A percentile compares a stretch with the other conserved stretches of the same genome.
These are phyloP conservation scores for Danio aesculapii DNA, from an alignment of 2,797 vertebrate species.

Conservation along the genomic window DNA sequence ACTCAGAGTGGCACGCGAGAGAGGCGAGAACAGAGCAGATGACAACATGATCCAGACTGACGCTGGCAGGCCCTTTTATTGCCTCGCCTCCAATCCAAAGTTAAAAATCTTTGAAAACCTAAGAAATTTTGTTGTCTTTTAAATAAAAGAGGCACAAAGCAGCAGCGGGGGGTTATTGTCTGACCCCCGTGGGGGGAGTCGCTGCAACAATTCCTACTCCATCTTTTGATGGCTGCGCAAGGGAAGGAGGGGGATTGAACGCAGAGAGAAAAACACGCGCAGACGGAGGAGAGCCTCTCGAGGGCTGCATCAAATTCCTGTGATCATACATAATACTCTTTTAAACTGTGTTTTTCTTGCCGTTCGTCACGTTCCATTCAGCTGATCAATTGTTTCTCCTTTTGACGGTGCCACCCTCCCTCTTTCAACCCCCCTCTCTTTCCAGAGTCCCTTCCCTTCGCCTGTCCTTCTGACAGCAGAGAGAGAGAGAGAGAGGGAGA, in stretches of 20 bases:
- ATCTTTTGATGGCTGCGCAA: slow-evolving; percentile 98
- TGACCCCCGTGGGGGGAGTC: slow-evolving; percentile 93
- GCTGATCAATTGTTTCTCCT: slow-evolving; percentile 98
- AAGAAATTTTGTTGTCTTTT: slow-evolving; percentile 98
- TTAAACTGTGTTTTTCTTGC: slow-evolving; percentile 95
- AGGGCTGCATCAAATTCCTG: slow-evolving; percentile 98
- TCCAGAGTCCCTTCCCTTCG: slow-evolving; percentile 76
- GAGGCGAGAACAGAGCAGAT: slow-evolving; percentile 65
- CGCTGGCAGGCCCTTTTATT: slow-evolving; percentile 93
- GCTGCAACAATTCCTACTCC: slow-evolving; percentile 94
- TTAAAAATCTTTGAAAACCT: slow-evolving; percentile 94
- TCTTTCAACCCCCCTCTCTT: slow-evolving; percentile 73
- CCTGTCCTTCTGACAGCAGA: slow-evolving; percentile 51
- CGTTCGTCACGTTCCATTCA: slow-evolving; percentile 94
- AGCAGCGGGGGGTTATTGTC: slow-evolving; percentile 99
- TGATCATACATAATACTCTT: slow-evolving; percentile 99
- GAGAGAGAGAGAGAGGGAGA: slow-evolving; percentile 5
- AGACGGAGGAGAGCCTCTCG: slow-evolving; percentile 90
- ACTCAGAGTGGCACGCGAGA: slow-evolving; percentile 94
- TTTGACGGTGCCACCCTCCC: slow-evolving; percentile 78
- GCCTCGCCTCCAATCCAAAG: slow-evolving; percentile 97
- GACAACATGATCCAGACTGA: slow-evolving; percentile 90
- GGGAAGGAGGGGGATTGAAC: slow-evolving; percentile 72
- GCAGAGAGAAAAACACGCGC: slow-evolving; percentile 44
- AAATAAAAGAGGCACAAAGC: slow-evolving; percentile 99